A percentile compares a stretch with the other conserved stretches of the same genome.
These are phyloP conservation scores for Siphlonurus alternatus DNA, from an alignment of 2,888 invertebrate genomes.

Conservation along the genomic window DNA sequence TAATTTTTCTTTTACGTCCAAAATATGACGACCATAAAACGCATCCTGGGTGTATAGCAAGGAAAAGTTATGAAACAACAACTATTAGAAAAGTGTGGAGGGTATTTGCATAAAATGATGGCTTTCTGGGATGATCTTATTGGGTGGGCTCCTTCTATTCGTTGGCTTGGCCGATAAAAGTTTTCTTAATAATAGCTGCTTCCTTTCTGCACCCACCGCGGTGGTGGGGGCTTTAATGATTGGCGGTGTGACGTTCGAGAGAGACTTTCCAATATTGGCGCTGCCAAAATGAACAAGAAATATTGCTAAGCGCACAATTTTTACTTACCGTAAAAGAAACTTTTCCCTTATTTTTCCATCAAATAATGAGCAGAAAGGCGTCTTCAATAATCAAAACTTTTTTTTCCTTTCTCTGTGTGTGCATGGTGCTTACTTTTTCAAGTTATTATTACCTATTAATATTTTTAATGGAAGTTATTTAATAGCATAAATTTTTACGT, in stretches of 20 bases:
- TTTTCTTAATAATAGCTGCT: not conserved
- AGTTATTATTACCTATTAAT: not conserved
- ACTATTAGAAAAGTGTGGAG: not conserved
- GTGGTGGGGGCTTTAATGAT: not conserved
- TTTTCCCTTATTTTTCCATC: not conserved
- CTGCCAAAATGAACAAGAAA: not conserved
- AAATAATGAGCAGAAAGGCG: not conserved
- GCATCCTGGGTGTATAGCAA: no score
- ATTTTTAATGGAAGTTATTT: no score
- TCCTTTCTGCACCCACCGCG: not conserved
- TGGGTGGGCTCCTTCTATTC: no score
- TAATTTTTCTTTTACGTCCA: no score
- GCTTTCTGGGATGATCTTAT: not conserved
- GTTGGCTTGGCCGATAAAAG: no score
- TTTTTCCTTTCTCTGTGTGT: not conserved
- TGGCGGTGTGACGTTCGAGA: not conserved
- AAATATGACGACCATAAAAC: no score
- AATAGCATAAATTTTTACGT: no score
- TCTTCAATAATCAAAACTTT: not conserved
- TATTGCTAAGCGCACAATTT: no score
- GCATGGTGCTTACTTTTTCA: not conserved
- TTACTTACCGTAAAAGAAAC: not conserved
- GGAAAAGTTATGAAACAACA: not conserved
- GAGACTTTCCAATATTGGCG: not conserved
- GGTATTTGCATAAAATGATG: conserved; percentile 2